Base-by-base conservation (phyloP, 2,888 invertebrate species). In the Bunonema sp. region DNA sequence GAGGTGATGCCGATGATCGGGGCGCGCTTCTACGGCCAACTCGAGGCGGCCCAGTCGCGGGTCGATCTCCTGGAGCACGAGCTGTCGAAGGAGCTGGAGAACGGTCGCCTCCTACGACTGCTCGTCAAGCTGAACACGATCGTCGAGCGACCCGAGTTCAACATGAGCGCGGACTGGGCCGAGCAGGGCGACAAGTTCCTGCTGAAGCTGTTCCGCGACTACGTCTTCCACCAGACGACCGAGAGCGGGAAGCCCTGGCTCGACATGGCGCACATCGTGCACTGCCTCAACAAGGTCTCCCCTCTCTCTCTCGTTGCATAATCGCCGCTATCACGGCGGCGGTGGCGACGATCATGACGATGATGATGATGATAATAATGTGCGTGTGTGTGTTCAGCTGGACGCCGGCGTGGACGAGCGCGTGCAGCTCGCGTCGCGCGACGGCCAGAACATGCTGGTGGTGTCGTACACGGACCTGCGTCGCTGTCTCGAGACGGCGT, bases 1-100 rank as follows among this genome's bases (percentile, higher is more conserved):
- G 91, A 93, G 74, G 78, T 93, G 61, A 93, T 93, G 93, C 91
- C 93, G 22, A 89, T 93, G 88, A 91, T 97, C 59, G 93, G 77
- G 20, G 89, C 89, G 33, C 77, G 91, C 44, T 93, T 91, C 74
- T 93, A 89, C 72, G 84, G 83, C 1, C 89, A 93, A 34, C 21
- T 12, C 69, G 91, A 93, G 71, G 81, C 82, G 4, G 77, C 84
- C 44, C 83, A 87, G 70, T 77, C 82, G 42, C 80, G 85, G 53
- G 80, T 82, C 34, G 93, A 93, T 70, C 78, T 81, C 34, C 76
- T 88, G 54, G 88, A 93, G 65, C 82, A 82, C 51, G 88, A 89
- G 70, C 74, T 93, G 46, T 78, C 84, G 12, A 82, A 82, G 71
- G 93, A 93, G 72, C 79, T 89, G 65, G 89, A 93, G 72, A 91